phyloP scores from a whole-genome alignment of 2,797 vertebrate species.

The Schizopygopsis malacanthus region DNA sequence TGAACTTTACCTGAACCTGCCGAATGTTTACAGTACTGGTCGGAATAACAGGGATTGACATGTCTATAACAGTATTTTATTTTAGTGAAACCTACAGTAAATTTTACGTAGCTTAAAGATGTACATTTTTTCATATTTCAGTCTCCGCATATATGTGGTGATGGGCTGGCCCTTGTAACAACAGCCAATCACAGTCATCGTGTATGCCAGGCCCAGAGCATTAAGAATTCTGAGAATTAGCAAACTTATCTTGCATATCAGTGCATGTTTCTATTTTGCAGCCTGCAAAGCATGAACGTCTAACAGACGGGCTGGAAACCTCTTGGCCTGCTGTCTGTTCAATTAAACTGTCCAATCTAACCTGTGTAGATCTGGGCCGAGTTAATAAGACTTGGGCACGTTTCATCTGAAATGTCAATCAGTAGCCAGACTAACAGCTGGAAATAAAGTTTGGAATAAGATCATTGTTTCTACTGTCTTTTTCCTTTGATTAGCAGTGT shows the following conservation, averaged over 20 bases:
- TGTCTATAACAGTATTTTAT: conserved; percentile 31
- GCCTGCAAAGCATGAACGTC: conserved; percentile 1
- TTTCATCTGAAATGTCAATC: conserved; percentile 32
- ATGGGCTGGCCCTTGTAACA: background rate
- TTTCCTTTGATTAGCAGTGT: background rate
- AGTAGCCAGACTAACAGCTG: conserved; percentile 61
- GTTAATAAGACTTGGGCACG: background rate
- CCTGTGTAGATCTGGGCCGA: background rate
- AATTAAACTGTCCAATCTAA: conserved; percentile 14
- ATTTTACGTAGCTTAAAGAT: background rate
- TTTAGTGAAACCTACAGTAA: background rate
- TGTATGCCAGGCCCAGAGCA: background rate
- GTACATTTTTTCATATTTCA: background rate
- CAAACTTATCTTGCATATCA: conserved; percentile 7
- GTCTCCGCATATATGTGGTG: background rate
- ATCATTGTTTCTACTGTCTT: conserved; percentile 12
- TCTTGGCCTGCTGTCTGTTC: background rate
- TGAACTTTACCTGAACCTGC: background rate
- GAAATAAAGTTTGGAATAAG: conserved; percentile 73
- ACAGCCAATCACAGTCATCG: conserved; percentile 2
- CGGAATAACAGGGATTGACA: background rate
- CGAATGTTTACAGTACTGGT: conserved; percentile 32
- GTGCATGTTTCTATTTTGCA: conserved; percentile 37
- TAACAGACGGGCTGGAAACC: background rate
- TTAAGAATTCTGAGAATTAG: conserved; percentile 30